Conservation (phyloP, 2,113 vertebrate species). For the Amblyornis subalaris region DNA sequence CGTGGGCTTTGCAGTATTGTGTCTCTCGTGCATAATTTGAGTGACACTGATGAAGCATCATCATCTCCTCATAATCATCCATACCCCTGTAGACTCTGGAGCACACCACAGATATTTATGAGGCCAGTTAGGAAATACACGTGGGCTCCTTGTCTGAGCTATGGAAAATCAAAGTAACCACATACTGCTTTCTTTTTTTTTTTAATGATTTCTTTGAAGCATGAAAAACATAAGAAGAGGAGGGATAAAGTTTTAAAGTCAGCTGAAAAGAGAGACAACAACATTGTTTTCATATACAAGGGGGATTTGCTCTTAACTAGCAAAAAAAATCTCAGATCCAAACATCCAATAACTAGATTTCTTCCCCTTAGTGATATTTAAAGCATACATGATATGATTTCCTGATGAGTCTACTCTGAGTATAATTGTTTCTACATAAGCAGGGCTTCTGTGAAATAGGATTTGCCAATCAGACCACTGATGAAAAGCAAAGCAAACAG, state of each 20-base stretch:
- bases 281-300: neutral
- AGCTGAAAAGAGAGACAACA: neutral
- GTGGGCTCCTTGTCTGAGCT: neutral
- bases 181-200: neutral
- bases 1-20: neutral
- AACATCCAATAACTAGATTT: neutral
- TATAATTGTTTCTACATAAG: neutral
- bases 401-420: neutral
- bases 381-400: neutral
- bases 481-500: neutral
- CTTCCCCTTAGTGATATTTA: neutral
- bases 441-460: neutral
- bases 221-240: neutral
- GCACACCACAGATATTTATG: neutral
- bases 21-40: neutral
- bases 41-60: neutral
- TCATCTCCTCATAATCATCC: neutral
- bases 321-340: neutral
- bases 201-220: neutral
- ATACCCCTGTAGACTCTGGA: neutral
- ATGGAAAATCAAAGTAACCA: neutral
- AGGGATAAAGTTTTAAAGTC: neutral
- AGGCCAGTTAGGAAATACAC: neutral
- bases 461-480: neutral
- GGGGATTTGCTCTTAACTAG: neutral